phyloP scores from a whole-genome alignment of 92 coral and sea anemone genomes.

The Virgularia gustaviana region DNA sequence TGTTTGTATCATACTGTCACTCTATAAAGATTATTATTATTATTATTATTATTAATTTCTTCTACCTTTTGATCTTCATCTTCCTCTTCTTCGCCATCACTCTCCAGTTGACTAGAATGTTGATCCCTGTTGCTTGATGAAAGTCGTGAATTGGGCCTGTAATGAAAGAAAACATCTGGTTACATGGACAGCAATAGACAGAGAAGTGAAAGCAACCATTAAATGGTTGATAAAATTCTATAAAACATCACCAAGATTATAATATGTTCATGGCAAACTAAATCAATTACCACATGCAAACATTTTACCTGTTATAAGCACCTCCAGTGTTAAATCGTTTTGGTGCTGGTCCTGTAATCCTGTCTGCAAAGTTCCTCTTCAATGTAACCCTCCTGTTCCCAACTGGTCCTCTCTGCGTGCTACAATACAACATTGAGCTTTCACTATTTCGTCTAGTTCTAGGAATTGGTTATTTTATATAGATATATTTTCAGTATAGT shows the following conservation, averaged over 20 bases:
- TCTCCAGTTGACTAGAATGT: slow-evolving; percentile 93
- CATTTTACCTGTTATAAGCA: slow-evolving; percentile 74
- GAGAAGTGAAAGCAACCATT: too few relatives aligned
- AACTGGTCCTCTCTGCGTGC: slow-evolving; percentile 51
- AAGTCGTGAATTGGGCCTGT: slow-evolving; percentile 57
- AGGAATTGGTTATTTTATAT: too few relatives aligned
- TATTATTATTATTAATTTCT: not conserved
- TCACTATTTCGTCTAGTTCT: not conserved
- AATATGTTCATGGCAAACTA: too few relatives aligned
- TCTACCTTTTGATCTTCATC: slow-evolving; percentile 81
- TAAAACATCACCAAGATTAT: too few relatives aligned
- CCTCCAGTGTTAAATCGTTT: slow-evolving; percentile 76
- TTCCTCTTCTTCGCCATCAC: slow-evolving; percentile 98
- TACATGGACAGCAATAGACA: too few relatives aligned
- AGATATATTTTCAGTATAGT: too few relatives aligned
- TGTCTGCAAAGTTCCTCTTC: slow-evolving; percentile 92
- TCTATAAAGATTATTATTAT: not conserved
- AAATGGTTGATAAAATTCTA: too few relatives aligned
- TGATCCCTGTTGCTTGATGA: slow-evolving; percentile 60
- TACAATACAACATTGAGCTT: not conserved
- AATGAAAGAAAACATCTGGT: slow-evolving; percentile 6
- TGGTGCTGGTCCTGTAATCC: slow-evolving; percentile 75
- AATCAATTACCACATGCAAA: too few relatives aligned
- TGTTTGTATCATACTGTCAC: not conserved
- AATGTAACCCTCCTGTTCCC: slow-evolving; percentile 79